Evolutionary conservation across 2,113 vertebrate genomes (phyloP).

Genomic region (Dipodomys ordii): DNA sequence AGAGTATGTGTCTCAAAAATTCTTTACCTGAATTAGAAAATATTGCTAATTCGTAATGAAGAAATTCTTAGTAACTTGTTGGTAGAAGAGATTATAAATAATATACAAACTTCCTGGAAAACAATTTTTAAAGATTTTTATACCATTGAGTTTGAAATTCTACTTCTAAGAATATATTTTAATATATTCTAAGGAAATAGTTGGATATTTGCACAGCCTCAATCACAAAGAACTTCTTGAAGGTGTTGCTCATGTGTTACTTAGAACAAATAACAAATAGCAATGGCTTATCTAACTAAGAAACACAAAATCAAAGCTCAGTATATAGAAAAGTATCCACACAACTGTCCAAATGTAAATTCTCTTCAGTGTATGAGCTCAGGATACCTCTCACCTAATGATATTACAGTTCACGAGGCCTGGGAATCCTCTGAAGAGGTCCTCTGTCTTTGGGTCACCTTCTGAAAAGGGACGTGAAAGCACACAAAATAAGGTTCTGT

Average conservation of each 20-base stretch:
- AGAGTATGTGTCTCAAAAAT: not conserved
- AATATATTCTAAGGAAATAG: not conserved
- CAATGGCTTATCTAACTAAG: not conserved
- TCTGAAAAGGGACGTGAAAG: too few relatives aligned
- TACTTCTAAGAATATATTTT: not conserved
- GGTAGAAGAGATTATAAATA: not conserved
- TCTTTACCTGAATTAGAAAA: constrained; percentile 26
- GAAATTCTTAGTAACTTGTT: constrained; percentile 23
- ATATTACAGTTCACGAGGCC: not conserved
- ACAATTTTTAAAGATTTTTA: not conserved
- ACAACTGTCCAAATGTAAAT: not conserved
- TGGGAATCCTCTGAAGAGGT: not conserved
- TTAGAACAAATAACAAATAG: not conserved
- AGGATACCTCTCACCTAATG: not conserved
- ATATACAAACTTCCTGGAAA: not conserved
- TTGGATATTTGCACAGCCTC: not conserved
- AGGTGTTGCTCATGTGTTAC: not conserved
- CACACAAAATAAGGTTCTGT: not conserved
- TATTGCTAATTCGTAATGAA: not conserved
- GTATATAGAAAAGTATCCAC: not conserved
- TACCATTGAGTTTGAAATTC: not conserved
- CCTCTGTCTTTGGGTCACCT: not conserved
- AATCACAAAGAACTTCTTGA: not conserved
- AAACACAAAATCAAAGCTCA: not conserved
- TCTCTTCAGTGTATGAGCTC: not conserved